Base-by-base conservation (phyloP, 2,113 vertebrate genomes). In the Microtus pennsylvanicus region DNA sequence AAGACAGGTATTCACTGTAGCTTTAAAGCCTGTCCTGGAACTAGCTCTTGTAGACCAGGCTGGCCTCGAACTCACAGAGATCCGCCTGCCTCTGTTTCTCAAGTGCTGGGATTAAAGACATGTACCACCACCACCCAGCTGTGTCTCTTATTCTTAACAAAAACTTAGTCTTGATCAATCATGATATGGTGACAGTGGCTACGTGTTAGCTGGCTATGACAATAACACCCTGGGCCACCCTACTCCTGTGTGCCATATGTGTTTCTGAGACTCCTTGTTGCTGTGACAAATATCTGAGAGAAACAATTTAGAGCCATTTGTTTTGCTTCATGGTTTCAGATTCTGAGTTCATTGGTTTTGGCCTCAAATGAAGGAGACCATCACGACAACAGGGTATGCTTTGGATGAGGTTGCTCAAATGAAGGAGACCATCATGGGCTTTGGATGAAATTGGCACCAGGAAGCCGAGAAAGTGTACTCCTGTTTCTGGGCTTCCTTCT, bases 121-220 rank as follows among this genome's bases (percentile, higher is more conserved):
- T 58, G 55, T 19, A 5, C 55, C 55, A 58, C 55, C 55, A 58
- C 55, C 55, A 58, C 55, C 55, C 55, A 19, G 55, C 55, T 58
- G 55, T 58, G 55, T 58, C 91, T 94, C 89, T 69, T 72, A 91
- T 90, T 90, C 42, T 78, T 95, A 90, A 83, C 14, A 90, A 50
- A 42, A 88, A 89, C 24, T 86, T 19, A 91, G 89, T 67, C 42
- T 12, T 94, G 38, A 81, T 69, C 10, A 78, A 67, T 47, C 74
- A 74, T 65, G 91, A 85, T 30, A 83, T 38, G 69, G 24, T 80
- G 35, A 7, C n/a, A 77, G 45, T 47, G 35, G 81, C 42, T 85
- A 75, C 5, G 17, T 69, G 91, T 67, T 81, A 70, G 16, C 76
- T 85, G 42, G 35, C 52, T 42, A 67, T 13, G 16, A 7, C 26